phyloP scores from a whole-genome alignment of 1,140 invertebrate species.

The Eumeta japonica region DNA sequence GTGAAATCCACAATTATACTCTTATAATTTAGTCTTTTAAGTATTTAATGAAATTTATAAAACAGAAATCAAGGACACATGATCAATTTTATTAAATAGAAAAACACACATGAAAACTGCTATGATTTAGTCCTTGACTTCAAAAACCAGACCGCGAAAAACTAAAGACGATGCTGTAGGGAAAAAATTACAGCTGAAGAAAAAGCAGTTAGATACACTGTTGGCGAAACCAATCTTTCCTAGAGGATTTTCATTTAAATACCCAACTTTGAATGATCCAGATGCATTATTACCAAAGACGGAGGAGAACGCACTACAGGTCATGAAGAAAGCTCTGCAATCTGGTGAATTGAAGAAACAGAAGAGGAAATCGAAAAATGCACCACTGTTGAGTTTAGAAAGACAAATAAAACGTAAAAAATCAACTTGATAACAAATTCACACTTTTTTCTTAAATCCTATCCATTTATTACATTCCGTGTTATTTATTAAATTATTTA shows the following conservation, averaged over 20 bases:
- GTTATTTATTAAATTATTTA: too few species aligned
- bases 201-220: constrained; percentile 59
- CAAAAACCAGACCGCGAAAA: background rate
- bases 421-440: too few species aligned
- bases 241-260: constrained; percentile 70
- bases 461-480: too few species aligned
- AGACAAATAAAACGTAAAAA: constrained; percentile 7
- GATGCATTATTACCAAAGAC: constrained; percentile 14
- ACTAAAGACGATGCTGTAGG: constrained; percentile 16
- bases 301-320: constrained; percentile 53
- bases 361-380: constrained; percentile 44
- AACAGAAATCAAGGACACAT: background rate
- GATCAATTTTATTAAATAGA: background rate
- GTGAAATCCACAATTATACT: too few species aligned
- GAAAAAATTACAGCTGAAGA: constrained; percentile 51
- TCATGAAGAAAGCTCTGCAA: constrained; percentile 59
- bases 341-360: constrained; percentile 41
- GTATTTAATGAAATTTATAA: background rate
- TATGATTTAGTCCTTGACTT: background rate
- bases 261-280: constrained; percentile 55
- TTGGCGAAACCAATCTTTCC: constrained; percentile 66
- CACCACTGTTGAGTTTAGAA: constrained; percentile 35
- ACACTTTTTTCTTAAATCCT: too few species aligned
- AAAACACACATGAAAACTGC: too few species aligned
- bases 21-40: too few species aligned